These are phyloP conservation scores for Hypena proboscidalis DNA, from an alignment of 2,888 invertebrate species.

Conservation along the genomic window DNA sequence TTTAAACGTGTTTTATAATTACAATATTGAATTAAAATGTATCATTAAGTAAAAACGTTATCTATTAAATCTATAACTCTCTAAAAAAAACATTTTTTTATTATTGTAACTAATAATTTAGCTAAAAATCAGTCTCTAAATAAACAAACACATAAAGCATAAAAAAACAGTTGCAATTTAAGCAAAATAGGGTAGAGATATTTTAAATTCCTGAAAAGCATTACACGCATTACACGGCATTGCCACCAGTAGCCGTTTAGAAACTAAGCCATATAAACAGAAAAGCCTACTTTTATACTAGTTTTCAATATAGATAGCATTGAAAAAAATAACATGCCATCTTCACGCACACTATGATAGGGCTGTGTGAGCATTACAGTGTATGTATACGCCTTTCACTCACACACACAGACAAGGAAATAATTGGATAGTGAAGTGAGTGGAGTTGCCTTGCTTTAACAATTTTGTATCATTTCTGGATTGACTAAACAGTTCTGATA, in stretches of 20 bases:
- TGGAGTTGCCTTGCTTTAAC: slow-evolving; percentile 46
- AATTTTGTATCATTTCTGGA: too few species aligned
- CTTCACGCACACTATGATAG: slow-evolving; percentile 61
- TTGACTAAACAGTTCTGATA: too few species aligned
- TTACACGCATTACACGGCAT: slow-evolving; percentile 53
- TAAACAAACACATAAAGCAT: too few species aligned
- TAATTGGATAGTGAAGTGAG: slow-evolving; percentile 41
- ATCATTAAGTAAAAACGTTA: too few species aligned
- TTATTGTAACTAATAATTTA: too few species aligned
- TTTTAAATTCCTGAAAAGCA: slow-evolving; percentile 40
- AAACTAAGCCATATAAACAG: slow-evolving; percentile 64
- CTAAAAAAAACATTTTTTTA: too few species aligned
- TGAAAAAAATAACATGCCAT: slow-evolving; percentile 66
- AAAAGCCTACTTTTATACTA: slow-evolving; percentile 72
- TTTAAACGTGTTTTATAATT: too few species aligned
- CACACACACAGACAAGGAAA: slow-evolving; percentile 51
- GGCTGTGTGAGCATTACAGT: slow-evolving; percentile 51
- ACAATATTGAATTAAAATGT: too few species aligned
- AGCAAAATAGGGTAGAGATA: too few species aligned
- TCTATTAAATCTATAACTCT: too few species aligned
- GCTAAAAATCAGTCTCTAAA: too few species aligned
- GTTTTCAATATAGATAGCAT: slow-evolving; percentile 66
- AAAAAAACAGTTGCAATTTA: too few species aligned
- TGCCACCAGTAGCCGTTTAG: slow-evolving; percentile 48
- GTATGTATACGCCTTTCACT: slow-evolving; percentile 77